These are phyloP conservation scores for Caenorhabditis panamensis DNA, from an alignment of 2,888 invertebrate species.

Conservation along the genomic window DNA sequence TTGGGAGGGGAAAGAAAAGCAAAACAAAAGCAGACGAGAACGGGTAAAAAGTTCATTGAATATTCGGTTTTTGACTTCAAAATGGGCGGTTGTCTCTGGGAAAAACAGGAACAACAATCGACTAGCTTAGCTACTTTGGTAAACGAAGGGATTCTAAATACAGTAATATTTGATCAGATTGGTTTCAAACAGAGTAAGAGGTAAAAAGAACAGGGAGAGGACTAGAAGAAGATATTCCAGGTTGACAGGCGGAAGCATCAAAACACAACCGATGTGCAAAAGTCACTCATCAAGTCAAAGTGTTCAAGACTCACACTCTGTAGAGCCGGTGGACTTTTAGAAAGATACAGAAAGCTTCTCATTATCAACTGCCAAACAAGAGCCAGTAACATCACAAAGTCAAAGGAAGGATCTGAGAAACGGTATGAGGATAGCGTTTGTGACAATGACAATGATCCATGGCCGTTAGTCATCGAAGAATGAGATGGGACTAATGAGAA, in stretches of 20 bases:
- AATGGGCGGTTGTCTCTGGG: not conserved
- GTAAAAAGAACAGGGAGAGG: no score
- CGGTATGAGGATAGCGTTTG: no score
- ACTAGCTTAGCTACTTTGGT: no score
- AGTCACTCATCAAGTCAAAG: not conserved
- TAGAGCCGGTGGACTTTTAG: no score
- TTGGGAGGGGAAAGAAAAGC: not conserved
- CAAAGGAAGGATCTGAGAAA: not conserved
- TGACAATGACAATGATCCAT: conserved; percentile 3
- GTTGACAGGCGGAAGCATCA: not conserved
- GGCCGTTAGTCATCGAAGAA: not conserved
- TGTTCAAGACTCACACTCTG: no score
- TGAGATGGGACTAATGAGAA: conserved; percentile 21
- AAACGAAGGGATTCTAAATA: no score
- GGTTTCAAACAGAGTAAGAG: no score
- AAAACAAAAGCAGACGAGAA: conserved; percentile 5
- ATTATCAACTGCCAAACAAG: no score
- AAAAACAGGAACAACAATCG: conserved; percentile 13
- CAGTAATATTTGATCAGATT: no score
- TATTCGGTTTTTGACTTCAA: conserved; percentile 17
- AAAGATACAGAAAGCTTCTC: no score
- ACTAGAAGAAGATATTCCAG: not conserved
- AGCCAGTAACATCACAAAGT: no score
- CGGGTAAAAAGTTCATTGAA: conserved; percentile 25
- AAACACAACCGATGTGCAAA: conserved; percentile 1